These are phyloP conservation scores for Pachymerium ferrugineum DNA, from an alignment of 2,888 invertebrate species.

Conservation along the genomic window DNA sequence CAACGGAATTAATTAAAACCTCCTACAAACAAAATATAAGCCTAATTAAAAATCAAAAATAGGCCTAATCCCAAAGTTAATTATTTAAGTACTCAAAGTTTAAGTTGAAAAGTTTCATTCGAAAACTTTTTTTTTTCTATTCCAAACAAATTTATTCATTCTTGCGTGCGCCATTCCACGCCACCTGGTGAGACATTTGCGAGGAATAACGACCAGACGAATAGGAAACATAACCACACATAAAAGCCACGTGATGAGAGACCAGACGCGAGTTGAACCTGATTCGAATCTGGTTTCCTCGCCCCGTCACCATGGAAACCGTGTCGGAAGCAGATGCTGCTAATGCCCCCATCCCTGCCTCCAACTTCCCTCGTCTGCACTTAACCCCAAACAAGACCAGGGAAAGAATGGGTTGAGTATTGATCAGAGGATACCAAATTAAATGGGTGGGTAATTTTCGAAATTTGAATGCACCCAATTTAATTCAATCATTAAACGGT, in stretches of 20 bases:
- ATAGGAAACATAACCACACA: conserved; percentile 2
- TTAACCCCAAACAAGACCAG: background rate
- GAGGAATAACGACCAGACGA: conserved; percentile 2
- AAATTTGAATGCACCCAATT: background rate
- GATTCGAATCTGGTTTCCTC: background rate
- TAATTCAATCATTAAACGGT: background rate
- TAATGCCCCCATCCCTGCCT: background rate
- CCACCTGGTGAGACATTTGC: background rate
- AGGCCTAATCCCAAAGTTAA: background rate
- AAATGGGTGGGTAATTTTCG: background rate
- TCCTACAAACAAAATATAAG: background rate
- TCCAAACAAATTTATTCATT: background rate
- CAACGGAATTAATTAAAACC: background rate
- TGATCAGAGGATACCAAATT: background rate
- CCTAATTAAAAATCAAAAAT: background rate
- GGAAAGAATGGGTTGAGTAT: conserved; percentile 2
- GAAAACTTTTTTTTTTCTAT: background rate
- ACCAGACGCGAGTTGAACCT: background rate
- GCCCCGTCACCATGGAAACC: background rate
- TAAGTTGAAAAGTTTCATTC: background rate
- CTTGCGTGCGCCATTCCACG: background rate
- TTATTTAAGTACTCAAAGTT: background rate
- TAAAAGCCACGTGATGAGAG: conserved; percentile 2
- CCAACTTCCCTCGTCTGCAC: background rate
- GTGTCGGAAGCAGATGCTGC: background rate